phyloP scores from a whole-genome alignment of 2,113 vertebrate genomes.

The Elephas maximus region DNA sequence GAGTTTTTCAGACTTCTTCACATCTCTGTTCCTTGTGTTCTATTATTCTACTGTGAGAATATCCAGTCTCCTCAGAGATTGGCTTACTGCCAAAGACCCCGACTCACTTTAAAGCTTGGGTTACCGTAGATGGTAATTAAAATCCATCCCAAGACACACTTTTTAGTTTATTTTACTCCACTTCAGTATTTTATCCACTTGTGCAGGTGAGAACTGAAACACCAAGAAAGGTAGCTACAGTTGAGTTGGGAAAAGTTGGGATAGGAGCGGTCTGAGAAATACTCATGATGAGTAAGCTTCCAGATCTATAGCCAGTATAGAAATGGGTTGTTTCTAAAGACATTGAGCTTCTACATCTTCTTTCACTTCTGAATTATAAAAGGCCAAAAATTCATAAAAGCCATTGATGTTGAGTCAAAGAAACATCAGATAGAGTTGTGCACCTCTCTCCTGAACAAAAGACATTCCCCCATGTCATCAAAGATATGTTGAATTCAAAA shows the following conservation, averaged over 20 bases:
- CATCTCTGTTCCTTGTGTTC: background rate
- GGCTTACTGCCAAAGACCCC: slow-evolving; percentile 13
- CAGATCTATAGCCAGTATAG: background rate
- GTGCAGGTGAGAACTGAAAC: background rate
- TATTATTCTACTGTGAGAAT: slow-evolving; percentile 44
- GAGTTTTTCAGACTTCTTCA: background rate
- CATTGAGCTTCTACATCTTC: slow-evolving; percentile 18
- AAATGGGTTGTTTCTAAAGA: slow-evolving; percentile 54
- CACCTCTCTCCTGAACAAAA: slow-evolving; percentile 44
- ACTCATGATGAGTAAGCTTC: slow-evolving; percentile 8
- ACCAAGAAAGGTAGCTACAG: background rate
- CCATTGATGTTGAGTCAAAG: slow-evolving; percentile 66
- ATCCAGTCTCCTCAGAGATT: background rate
- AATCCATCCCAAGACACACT: background rate
- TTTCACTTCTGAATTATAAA: slow-evolving; percentile 58
- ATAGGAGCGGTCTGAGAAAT: background rate
- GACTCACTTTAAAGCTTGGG: background rate
- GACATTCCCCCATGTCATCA: slow-evolving; percentile 62
- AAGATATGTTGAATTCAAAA: slow-evolving; percentile 49
- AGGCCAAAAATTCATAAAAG: slow-evolving; percentile 52
- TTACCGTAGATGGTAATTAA: slow-evolving; percentile 19
- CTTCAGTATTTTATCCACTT: background rate
- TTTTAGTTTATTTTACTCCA: background rate
- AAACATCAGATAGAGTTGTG: slow-evolving; percentile 54
- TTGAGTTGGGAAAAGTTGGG: background rate